These are phyloP conservation scores for Campylomormyrus tamandua DNA, from an alignment of 2,113 vertebrate genomes.

Conservation along the genomic window DNA sequence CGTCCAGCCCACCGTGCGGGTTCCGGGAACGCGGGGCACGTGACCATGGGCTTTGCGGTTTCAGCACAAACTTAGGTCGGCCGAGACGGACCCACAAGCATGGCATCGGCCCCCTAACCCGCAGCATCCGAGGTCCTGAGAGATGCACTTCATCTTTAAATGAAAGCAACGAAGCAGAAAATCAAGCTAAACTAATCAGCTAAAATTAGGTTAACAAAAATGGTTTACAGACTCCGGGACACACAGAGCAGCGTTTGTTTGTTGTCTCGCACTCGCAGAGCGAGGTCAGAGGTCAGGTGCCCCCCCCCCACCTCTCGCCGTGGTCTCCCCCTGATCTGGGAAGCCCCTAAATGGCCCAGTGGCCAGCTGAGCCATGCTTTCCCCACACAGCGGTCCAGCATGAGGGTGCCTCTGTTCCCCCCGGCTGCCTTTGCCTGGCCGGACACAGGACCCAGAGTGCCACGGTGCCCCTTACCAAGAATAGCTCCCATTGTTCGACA, in stretches of 20 bases:
- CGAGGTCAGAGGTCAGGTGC: background rate
- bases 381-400: background rate
- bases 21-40: background rate
- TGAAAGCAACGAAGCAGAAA: background rate
- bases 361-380: background rate
- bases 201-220: slow-evolving; percentile 1
- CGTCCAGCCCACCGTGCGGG: background rate
- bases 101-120: no score
- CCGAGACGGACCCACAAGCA: background rate
- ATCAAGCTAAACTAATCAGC: background rate
- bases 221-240: background rate
- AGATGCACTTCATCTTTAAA: background rate
- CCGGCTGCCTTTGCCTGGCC: slow-evolving; percentile 42
- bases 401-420: slow-evolving; percentile 34
- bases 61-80: background rate
- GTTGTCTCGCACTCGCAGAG: background rate
- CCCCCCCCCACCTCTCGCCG: background rate
- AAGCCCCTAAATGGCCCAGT: background rate
- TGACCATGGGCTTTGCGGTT: background rate
- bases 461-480: slow-evolving; percentile 49
- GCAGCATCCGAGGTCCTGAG: background rate
- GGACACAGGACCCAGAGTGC: slow-evolving; percentile 35
- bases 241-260: background rate
- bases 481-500: slow-evolving; percentile 54
- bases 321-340: background rate